These are phyloP conservation scores for Drosophila nebulosa DNA, from an alignment of 1,140 invertebrate species.

Conservation along the genomic window DNA sequence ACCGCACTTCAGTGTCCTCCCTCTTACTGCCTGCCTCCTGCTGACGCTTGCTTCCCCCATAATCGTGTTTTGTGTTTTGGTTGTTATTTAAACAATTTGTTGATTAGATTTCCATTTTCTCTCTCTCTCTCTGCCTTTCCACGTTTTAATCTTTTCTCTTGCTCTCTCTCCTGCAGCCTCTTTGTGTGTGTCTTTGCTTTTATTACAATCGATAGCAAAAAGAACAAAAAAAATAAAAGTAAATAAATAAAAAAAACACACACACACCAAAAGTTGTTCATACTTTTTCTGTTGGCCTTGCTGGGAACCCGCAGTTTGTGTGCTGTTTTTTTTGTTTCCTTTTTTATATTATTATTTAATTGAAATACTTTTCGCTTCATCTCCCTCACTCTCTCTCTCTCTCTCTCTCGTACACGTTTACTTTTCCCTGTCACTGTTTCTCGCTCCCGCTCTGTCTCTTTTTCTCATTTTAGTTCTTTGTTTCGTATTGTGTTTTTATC, in stretches of 20 bases:
- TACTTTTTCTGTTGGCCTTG: not conserved
- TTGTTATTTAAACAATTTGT: constrained; percentile 72
- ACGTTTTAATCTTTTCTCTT: not conserved
- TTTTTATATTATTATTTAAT: constrained; percentile 42
- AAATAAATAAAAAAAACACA: not conserved
- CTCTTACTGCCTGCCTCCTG: not conserved
- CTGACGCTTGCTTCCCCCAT: not conserved
- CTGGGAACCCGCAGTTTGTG: constrained; percentile 15
- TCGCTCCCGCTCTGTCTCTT: too few relatives aligned
- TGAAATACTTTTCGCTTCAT: constrained; percentile 43
- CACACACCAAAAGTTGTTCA: not conserved
- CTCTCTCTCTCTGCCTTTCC: not conserved
- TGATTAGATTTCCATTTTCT: constrained; percentile 68
- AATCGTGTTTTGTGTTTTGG: constrained; percentile 49
- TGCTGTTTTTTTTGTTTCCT: constrained; percentile 24
- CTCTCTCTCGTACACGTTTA: not conserved
- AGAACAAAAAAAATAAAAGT: not conserved
- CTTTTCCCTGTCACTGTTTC: not conserved
- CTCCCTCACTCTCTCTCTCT: constrained; percentile 16
- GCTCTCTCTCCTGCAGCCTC: not conserved
- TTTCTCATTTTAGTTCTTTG: not conserved
- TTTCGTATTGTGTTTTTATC: constrained; percentile 12
- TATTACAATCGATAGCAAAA: constrained; percentile 9
- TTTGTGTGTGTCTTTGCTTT: not conserved
- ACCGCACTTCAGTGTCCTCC: not conserved